These are phyloP conservation scores for Temnothorax curvispinosus DNA, from an alignment of 1,140 invertebrate species.

Conservation along the genomic window DNA sequence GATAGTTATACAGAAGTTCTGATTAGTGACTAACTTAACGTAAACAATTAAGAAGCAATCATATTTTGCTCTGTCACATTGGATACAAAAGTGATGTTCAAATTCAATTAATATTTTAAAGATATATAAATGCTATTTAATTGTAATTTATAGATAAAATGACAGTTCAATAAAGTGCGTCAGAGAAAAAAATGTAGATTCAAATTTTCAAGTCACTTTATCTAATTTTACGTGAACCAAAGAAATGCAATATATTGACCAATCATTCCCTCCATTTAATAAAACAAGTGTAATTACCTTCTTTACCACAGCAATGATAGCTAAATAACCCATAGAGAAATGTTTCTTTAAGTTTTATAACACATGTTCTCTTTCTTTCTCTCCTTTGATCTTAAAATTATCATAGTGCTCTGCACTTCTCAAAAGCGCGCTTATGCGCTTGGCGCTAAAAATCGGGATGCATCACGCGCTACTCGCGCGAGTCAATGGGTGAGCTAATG, in stretches of 20 bases:
- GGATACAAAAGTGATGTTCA: neutral
- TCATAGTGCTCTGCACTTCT: neutral
- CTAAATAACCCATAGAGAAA: neutral
- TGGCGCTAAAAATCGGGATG: constrained; percentile 7
- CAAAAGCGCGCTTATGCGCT: neutral
- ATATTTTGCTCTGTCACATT: neutral
- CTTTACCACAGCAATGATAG: neutral
- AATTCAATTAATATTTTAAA: neutral
- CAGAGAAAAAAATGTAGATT: neutral
- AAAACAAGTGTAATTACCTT: neutral
- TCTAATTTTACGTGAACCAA: neutral
- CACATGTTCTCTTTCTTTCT: neutral
- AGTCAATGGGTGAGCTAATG: constrained; percentile 55
- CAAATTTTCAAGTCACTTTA: neutral
- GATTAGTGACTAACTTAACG: neutral
- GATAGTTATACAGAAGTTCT: neutral
- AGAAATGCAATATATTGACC: neutral
- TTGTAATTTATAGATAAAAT: neutral
- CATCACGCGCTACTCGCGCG: neutral
- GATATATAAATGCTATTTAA: neutral
- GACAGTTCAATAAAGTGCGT: neutral
- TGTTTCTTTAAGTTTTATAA: neutral
- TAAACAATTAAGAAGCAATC: neutral
- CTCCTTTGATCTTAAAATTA: constrained; percentile 6
- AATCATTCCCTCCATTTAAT: neutral